Evolutionary conservation across 2,797 vertebrate genomes (phyloP).

Genomic region (Coregonus sp.): DNA sequence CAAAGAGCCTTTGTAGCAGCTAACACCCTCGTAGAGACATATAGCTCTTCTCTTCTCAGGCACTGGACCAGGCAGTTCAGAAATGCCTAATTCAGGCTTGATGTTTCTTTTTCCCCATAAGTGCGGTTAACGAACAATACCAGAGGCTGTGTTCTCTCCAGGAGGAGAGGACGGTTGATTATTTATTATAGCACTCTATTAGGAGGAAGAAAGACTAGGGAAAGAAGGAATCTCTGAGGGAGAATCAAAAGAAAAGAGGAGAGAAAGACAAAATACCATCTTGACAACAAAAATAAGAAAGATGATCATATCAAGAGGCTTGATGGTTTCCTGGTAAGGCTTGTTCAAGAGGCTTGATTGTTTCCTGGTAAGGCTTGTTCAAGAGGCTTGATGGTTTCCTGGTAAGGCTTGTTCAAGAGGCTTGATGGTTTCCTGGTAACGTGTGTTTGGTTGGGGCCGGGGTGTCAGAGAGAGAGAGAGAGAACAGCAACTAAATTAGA

Average conservation of each 20-base stretch:
- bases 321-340: no score
- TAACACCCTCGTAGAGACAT: background rate
- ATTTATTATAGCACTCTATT: constrained; percentile 2
- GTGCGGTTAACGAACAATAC: background rate
- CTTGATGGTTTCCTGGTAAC: constrained; percentile 36
- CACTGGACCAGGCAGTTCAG: background rate
- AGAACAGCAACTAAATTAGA: no score
- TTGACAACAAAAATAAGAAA: constrained; percentile 13
- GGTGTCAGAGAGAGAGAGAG: no score
- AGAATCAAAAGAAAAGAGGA: background rate
- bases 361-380: no score
- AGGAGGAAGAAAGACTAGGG: background rate
- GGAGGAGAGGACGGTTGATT: background rate
- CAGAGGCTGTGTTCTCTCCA: background rate
- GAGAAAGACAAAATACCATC: constrained; percentile 24
- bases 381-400: no score
- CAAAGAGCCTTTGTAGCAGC: background rate
- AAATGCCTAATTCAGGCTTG: constrained; percentile 15
- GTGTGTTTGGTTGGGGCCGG: constrained; percentile 26
- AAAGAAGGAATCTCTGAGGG: constrained; percentile 11
- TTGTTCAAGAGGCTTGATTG: no score
- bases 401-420: constrained; percentile 20
- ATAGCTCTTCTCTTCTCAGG: background rate
- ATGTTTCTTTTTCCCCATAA: background rate
- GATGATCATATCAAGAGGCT: constrained; percentile 17